Base-by-base conservation (phyloP, 1,140 invertebrate species). In the Battus philenor region DNA sequence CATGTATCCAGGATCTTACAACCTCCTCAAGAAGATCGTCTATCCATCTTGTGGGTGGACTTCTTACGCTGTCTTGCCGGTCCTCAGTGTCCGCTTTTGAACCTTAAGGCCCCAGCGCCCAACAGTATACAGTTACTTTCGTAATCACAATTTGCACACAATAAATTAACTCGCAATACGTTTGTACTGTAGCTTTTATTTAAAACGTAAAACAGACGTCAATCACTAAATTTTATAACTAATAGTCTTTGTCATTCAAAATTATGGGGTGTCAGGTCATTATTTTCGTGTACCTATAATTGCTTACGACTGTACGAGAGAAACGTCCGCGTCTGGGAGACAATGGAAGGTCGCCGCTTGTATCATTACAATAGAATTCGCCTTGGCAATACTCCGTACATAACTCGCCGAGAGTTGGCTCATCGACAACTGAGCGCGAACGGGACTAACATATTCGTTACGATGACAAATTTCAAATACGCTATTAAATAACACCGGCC, bases 301-400 rank as follows among this genome's bases (percentile, higher is more conserved):
- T 38, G 43, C 46, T 44, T 44, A 38, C 33, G 44, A 47, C 41
- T 18, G 20, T 57, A 54, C 51, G 47, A 52, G 54, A 65, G 69
- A 65, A 70, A 68, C 58, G 57, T 59, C 57, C 58, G 52, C 61
- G 32, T 63, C 47, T 48, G 51, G 45, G 56, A 72, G 61, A 72
- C 68, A 75, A 69, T 59, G 68, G 69, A 76, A 75, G 68, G 75
- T 74, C 72, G 62, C 9, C 30, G 53, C 55, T 59, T 73, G 69
- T 72, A 69, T 75, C 71, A 72, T 63, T 60, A 53, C 60, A 54
- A 63, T 72, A 76, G 66, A 74, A 79, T 70, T 65, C 58, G 65
- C 50, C 53, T 72, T 76, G 72, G 70, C 75, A 76, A 54, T 68
- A 56, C 47, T 45, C 32, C 44, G 48, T 53, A 50, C 57, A 67